Evolutionary conservation across 2,888 invertebrate species (phyloP).

Genomic region (Yponomeuta sedellus): DNA sequence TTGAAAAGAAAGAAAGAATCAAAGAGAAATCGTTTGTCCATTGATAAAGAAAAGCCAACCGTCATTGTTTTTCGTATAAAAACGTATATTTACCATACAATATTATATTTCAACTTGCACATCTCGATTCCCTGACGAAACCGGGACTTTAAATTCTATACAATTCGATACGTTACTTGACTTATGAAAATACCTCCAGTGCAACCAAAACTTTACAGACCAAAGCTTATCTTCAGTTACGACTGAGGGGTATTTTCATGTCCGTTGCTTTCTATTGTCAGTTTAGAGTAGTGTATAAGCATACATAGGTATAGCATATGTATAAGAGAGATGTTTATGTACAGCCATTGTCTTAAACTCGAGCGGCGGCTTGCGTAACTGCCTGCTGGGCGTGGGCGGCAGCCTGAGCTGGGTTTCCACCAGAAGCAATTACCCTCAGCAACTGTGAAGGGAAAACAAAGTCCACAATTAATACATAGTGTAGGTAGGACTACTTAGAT

Average conservation of each 20-base stretch:
- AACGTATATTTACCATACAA: conserved; percentile 50
- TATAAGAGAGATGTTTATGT: conserved; percentile 9
- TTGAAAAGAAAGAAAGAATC: conserved; percentile 27
- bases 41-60: conserved; percentile 54
- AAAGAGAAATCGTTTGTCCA: conserved; percentile 27
- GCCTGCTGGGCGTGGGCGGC: conserved; percentile 34
- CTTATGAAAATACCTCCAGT: neutral
- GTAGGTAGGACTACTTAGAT: too few species aligned
- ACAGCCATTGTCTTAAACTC: conserved; percentile 22
- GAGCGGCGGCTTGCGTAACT: conserved; percentile 26
- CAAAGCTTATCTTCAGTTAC: conserved; percentile 12
- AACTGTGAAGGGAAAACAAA: conserved; percentile 35
- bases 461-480: neutral
- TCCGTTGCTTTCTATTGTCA: neutral
- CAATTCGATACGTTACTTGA: neutral
- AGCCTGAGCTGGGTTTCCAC: conserved; percentile 30
- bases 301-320: conserved; percentile 30
- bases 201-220: conserved; percentile 1
- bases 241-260: neutral
- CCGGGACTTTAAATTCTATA: neutral
- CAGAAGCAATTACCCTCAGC: conserved; percentile 31
- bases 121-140: neutral
- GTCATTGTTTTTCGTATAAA: conserved; percentile 36
- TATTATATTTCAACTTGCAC: conserved; percentile 1
- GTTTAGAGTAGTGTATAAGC: neutral